Conservation (phyloP, 2,888 invertebrate species). For the Rhingia rostrata region DNA sequence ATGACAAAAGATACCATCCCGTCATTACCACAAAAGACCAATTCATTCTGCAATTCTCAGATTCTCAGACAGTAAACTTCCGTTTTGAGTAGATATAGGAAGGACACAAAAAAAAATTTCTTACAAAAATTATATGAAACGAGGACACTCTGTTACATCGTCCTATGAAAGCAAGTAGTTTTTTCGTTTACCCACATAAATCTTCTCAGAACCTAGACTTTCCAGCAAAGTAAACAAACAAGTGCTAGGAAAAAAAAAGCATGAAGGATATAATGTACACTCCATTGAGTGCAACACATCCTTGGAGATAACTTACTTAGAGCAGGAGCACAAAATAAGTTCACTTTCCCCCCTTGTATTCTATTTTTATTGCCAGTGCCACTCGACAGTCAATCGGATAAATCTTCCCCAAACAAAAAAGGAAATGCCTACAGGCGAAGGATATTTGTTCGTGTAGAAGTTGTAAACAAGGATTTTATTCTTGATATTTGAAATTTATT, state of each 20-base stretch:
- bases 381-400: slow-evolving; percentile 51
- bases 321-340: slow-evolving; percentile 19
- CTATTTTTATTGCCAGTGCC: slow-evolving; percentile 4
- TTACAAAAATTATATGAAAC: slow-evolving; percentile 16
- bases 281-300: slow-evolving; percentile 72
- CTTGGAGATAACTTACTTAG: slow-evolving; percentile 65
- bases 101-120: slow-evolving; percentile 10
- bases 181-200: slow-evolving; percentile 52
- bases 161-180: slow-evolving; percentile 28
- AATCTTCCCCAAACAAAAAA: slow-evolving; percentile 6
- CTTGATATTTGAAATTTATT: slow-evolving; percentile 41
- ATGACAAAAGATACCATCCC: slow-evolving; percentile 40
- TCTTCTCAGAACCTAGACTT: slow-evolving; percentile 30
- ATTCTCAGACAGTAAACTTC: slow-evolving; percentile 51
- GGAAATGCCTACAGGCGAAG: slow-evolving; percentile 38
- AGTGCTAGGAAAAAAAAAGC: slow-evolving; percentile 18
- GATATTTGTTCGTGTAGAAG: slow-evolving; percentile 25
- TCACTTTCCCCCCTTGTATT: background rate
- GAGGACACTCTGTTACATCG: slow-evolving; percentile 15
- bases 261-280: slow-evolving; percentile 47
- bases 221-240: slow-evolving; percentile 48
- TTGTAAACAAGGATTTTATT: slow-evolving; percentile 27
- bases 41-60: slow-evolving; percentile 50
- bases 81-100: slow-evolving; percentile 16
- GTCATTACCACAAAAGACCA: slow-evolving; percentile 69